Conservation (phyloP, 2,888 invertebrate species). For the Dendrolimus pini region DNA sequence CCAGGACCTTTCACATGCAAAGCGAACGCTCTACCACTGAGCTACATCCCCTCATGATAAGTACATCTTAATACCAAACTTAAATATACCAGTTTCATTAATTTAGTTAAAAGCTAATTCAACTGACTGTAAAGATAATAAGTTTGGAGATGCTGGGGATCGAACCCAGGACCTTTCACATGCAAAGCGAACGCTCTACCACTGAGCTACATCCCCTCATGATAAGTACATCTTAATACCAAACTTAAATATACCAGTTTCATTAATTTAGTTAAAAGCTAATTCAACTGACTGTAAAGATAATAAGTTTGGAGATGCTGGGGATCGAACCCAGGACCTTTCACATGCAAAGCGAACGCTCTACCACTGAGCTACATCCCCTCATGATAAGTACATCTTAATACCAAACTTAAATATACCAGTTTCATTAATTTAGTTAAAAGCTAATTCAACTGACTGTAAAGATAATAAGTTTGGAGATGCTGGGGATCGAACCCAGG, state of each 20-base stretch:
- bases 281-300: no score
- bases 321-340: constrained; percentile 99
- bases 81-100: no score
- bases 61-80: no score
- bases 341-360: constrained; percentile 99
- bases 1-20: constrained; percentile 99
- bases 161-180: constrained; percentile 99
- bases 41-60: constrained; percentile 84
- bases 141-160: constrained; percentile 94
- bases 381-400: constrained; percentile 14
- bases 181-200: constrained; percentile 99
- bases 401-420: no score
- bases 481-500: constrained; percentile 98
- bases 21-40: constrained; percentile 99
- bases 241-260: no score
- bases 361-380: constrained; percentile 98
- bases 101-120: no score
- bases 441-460: no score
- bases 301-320: constrained; percentile 83
- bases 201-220: constrained; percentile 93
- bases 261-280: no score
- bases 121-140: no score
- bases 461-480: constrained; percentile 76
- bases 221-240: no score
- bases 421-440: no score